Conservation (phyloP, 2,888 invertebrate species). For the Eilema caniola region DNA sequence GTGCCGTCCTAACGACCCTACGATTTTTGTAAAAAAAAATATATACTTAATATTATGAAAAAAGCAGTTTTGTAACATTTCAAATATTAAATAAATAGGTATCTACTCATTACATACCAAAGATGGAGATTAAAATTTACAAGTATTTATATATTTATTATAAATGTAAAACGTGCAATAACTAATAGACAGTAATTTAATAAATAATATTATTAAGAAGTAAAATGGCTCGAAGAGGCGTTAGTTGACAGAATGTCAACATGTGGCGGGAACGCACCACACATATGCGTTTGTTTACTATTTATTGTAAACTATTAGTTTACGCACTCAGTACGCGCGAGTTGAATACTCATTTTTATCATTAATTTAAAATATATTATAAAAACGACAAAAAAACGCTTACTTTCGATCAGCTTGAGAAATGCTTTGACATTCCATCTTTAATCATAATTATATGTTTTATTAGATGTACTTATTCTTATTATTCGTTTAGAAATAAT, state of each 20-base stretch:
- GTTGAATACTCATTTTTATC: conserved; percentile 51
- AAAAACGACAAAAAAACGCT: conserved; percentile 54
- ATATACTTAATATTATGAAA: conserved; percentile 78
- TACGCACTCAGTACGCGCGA: conserved; percentile 62
- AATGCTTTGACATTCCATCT: conserved; percentile 77
- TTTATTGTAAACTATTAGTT: conserved; percentile 82
- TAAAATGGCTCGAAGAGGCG: conserved; percentile 79
- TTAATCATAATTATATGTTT: conserved; percentile 71
- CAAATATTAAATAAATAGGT: conserved; percentile 82
- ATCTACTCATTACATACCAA: conserved; percentile 83
- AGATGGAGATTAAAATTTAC: conserved; percentile 85
- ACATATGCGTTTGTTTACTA: conserved; percentile 71
- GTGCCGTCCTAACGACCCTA: conserved; percentile 87
- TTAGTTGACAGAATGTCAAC: conserved; percentile 66
- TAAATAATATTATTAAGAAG: conserved; percentile 77
- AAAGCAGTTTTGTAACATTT: conserved; percentile 85
- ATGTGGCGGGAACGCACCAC: conserved; percentile 48
- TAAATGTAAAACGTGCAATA: conserved; percentile 88
- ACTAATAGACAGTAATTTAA: conserved; percentile 86
- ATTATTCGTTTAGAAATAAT: conserved; percentile 75
- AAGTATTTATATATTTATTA: conserved; percentile 87
- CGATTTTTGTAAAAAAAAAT: conserved; percentile 85
- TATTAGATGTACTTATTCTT: conserved; percentile 66
- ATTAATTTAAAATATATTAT: conserved; percentile 47
- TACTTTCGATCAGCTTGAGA: conserved; percentile 68